Conservation (phyloP, 2,797 vertebrate species). For the Craterocephalus amniculus region DNA sequence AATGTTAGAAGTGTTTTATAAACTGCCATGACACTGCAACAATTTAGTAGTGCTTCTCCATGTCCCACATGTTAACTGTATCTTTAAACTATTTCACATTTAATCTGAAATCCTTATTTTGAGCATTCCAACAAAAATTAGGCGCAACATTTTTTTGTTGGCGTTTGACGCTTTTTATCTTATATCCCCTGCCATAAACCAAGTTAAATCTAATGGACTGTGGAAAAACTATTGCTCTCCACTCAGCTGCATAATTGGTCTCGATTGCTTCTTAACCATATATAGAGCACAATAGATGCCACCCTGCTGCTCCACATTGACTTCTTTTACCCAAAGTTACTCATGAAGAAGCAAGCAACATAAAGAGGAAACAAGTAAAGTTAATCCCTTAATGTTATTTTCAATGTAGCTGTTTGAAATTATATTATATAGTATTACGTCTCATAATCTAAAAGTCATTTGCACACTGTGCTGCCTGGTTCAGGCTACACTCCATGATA, state of each 20-base stretch:
- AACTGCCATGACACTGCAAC: too few species aligned
- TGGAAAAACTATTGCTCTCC: slow-evolving; percentile 2
- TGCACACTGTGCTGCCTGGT: slow-evolving; percentile 15
- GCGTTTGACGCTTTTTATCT: neutral
- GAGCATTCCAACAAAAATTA: neutral
- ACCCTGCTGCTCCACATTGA: neutral
- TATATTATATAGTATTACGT: slow-evolving; percentile 17
- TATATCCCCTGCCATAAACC: slow-evolving; percentile 5
- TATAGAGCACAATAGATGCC: neutral
- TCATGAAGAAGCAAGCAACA: neutral
- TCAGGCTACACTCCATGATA: slow-evolving; percentile 4
- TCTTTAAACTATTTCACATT: neutral
- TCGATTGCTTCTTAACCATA: slow-evolving; percentile 1
- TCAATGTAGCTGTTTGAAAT: slow-evolving; percentile 24
- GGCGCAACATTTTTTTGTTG: too few species aligned
- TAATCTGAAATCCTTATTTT: neutral
- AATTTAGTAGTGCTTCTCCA: too few species aligned
- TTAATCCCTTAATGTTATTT: slow-evolving; percentile 2
- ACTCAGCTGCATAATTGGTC: slow-evolving; percentile 1
- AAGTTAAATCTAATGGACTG: slow-evolving; percentile 19
- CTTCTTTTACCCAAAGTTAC: neutral
- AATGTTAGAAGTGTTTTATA: too few species aligned
- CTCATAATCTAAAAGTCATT: slow-evolving; percentile 34
- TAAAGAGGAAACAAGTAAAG: slow-evolving; percentile 15
- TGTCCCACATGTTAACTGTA: neutral